Percentiles rank a stretch among this genome's conserved stretches.
These are phyloP conservation scores for Scartelaos histophorus DNA, from an alignment of 2,113 vertebrate genomes.

Conservation along the genomic window DNA sequence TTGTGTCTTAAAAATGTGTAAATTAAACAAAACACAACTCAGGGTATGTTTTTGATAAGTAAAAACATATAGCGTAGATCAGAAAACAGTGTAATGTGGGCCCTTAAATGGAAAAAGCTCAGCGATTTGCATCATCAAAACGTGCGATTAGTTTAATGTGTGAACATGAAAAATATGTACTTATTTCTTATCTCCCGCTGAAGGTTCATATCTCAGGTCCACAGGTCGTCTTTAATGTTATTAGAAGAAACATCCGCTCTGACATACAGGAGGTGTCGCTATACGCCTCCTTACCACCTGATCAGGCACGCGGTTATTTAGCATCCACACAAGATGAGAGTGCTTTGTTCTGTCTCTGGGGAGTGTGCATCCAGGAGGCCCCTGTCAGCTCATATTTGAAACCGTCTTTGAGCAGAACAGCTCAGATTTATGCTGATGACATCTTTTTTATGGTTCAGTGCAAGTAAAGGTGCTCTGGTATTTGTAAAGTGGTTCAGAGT, in stretches of 20 bases:
- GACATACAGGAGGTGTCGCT: not conserved
- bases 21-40: too few relatives aligned
- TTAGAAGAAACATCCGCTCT: not conserved
- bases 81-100: too few relatives aligned
- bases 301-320: conserved; percentile 20
- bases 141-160: not conserved
- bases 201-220: not conserved
- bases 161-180: not conserved
- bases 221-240: conserved; percentile 1
- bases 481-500: conserved; percentile 17
- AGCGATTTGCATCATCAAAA: not conserved
- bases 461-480: conserved; percentile 13
- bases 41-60: too few relatives aligned
- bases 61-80: too few relatives aligned
- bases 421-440: conserved; percentile 26
- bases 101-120: too few relatives aligned
- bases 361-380: conserved; percentile 56
- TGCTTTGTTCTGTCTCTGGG: conserved; percentile 54
- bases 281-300: not conserved
- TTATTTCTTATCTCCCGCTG: not conserved
- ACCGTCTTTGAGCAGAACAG: conserved; percentile 26
- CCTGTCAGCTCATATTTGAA: conserved; percentile 56
- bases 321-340: conserved; percentile 27
- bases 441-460: conserved; percentile 19
- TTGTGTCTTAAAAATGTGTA: too few relatives aligned